A percentile compares a stretch with the other conserved stretches of the same genome.
Evolutionary conservation across 2,888 invertebrate genomes (phyloP).

Genomic region (Tipula helvola): DNA sequence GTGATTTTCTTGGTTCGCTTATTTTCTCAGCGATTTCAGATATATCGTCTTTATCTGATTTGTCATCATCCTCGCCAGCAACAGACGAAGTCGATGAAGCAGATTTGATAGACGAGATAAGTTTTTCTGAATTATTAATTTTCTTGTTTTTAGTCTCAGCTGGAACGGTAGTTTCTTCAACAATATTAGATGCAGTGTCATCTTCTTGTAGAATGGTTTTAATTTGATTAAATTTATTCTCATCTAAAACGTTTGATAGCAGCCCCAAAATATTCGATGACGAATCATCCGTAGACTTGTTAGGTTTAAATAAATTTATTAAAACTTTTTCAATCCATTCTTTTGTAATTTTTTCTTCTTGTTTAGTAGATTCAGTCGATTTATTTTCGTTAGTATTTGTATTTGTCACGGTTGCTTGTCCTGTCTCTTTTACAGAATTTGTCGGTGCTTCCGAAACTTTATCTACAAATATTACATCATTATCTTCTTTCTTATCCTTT

Average conservation of each 20-base stretch:
- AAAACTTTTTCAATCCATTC: conserved; percentile 22
- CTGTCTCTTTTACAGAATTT: not conserved
- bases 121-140: not conserved
- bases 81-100: not conserved
- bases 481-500: not conserved
- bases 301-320: conserved; percentile 19
- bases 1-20: conserved; percentile 15
- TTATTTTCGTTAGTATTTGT: not conserved
- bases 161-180: conserved; percentile 11
- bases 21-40: conserved; percentile 18
- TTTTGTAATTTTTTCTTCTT: conserved; percentile 17
- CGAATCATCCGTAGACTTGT: conserved; percentile 14
- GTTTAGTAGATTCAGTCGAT: conserved; percentile 11
- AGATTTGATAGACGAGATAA: not conserved
- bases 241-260: conserved; percentile 23
- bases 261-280: conserved; percentile 22
- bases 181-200: conserved; percentile 15
- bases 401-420: not conserved
- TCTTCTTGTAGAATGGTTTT: conserved; percentile 20
- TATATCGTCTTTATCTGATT: not conserved
- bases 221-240: conserved; percentile 22
- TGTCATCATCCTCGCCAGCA: not conserved
- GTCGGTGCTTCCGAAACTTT: not conserved
- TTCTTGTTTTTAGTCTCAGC: conserved; percentile 12
- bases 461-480: not conserved